Evolutionary conservation across 2,888 invertebrate genomes (phyloP), one percentile per base, ranked within the genome.

Genomic region (Galeruca laticollis): DNA sequence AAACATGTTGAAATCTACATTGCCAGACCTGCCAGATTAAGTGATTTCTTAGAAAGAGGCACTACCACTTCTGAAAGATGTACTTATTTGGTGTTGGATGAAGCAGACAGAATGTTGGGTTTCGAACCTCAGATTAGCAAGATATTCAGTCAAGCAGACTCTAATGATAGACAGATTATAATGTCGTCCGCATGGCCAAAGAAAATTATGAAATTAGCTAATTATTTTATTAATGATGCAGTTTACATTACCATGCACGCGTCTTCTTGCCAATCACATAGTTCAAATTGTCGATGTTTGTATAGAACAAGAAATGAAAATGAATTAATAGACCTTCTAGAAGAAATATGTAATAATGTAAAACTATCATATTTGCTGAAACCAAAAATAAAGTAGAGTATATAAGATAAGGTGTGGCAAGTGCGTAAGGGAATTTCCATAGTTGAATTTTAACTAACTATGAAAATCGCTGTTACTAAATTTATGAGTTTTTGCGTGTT

Each of bases 111-210:
- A 59, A 98, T 98, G 97, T 88, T 98, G 97, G 98, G 97, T 73
- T 98, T 98, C 84, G 97, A 97, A 84, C 97, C 97, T 2, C 97
- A 97, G 85, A 97, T 97, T 76, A 89, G 97, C 67, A 96, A 96
- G 86, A 96, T 97, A 78, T 90, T 97, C 77, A 94, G 95, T 82
- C 96, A 97, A 86, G 80, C 98, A 98, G 86, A 96, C 96, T 11
- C 88, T n/a, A n/a, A n/a, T n/a, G n/a, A n/a, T n/a, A n/a, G n/a
- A n/a, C n/a, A n/a, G n/a, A n/a, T n/a, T n/a, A n/a, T 98, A 54
- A 98, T 99, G 98, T 98, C 97, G 95, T 97, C 96, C 75, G 98
- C 98, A 0, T 99, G 98, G 98, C 98, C 98, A 0, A 96, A 96
- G 82, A 98, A 98, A 88, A 97, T 98, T 4, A 89, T 93, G 74